These are phyloP conservation scores for Phrynocephalus versicolor DNA, from an alignment of 2,113 vertebrate species.

Conservation along the genomic window DNA sequence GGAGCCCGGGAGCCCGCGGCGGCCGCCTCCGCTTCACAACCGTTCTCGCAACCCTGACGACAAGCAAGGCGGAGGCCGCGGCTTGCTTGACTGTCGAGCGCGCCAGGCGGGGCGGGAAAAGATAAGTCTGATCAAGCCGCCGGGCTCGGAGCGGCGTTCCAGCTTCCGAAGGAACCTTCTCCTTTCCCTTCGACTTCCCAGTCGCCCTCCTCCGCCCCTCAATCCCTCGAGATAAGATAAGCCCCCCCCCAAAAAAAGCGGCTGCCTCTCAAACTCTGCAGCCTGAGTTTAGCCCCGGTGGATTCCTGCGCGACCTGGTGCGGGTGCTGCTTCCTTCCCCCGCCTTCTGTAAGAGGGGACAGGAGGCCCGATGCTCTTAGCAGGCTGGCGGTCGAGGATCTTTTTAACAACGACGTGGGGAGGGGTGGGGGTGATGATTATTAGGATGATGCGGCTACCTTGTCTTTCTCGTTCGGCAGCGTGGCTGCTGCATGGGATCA, in stretches of 20 bases:
- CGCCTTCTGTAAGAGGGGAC: background rate
- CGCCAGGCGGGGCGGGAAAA: background rate
- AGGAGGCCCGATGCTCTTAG: no score
- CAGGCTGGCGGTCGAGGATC: background rate
- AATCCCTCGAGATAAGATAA: no score
- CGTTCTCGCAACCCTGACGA: background rate
- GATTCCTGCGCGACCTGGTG: background rate
- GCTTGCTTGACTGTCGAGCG: background rate
- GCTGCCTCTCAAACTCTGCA: background rate
- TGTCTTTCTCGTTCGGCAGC: no score
- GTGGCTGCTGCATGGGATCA: no score
- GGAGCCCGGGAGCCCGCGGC: no score
- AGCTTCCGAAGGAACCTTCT: background rate
- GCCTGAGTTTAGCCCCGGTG: background rate
- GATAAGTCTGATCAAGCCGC: constrained; percentile 10
- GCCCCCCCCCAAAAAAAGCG: background rate
- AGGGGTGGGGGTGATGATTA: background rate
- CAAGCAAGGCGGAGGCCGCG: background rate
- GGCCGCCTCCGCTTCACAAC: background rate
- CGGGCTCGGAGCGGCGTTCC: background rate
- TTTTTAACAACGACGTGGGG: no score
- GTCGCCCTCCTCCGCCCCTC: background rate
- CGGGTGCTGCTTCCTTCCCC: background rate
- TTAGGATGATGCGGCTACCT: background rate
- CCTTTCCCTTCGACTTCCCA: no score